Evolutionary conservation across 1,140 invertebrate genomes (phyloP).

Genomic region (Uloborus diversus): DNA sequence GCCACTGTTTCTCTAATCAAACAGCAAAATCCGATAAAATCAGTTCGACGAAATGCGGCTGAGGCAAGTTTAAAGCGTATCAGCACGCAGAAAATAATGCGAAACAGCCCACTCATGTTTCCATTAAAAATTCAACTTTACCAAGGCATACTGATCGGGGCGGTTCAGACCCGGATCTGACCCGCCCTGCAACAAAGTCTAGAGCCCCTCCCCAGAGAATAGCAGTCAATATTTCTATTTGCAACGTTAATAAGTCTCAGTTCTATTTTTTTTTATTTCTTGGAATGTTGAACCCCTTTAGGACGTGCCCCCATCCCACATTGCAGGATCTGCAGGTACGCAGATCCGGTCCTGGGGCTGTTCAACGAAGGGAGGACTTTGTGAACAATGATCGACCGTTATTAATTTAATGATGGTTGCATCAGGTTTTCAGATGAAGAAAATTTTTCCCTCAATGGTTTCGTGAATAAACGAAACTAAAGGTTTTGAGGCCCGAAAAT

Average conservation of each 20-base stretch:
- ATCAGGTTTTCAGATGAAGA: slow-evolving; percentile 40
- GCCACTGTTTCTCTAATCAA: slow-evolving; percentile 24
- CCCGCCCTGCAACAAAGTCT: too few species aligned
- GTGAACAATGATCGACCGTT: neutral
- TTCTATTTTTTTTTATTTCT: too few species aligned
- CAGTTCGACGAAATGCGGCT: neutral
- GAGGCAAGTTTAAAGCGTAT: neutral
- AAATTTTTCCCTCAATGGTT: slow-evolving; percentile 18
- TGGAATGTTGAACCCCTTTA: too few species aligned
- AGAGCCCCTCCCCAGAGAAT: too few species aligned
- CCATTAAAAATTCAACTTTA: neutral
- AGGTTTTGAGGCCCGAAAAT: slow-evolving; percentile 1
- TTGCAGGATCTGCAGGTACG: neutral
- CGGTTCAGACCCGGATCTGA: too few species aligned
- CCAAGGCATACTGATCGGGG: neutral
- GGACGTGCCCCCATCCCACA: too few species aligned
- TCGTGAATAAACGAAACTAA: slow-evolving; percentile 10
- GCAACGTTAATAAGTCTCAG: too few species aligned
- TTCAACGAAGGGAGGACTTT: neutral
- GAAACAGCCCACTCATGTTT: slow-evolving; percentile 16
- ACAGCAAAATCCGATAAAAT: neutral
- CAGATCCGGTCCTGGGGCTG: neutral
- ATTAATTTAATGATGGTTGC: neutral
- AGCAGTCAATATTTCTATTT: too few species aligned
- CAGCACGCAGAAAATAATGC: slow-evolving; percentile 16